phyloP scores from a whole-genome alignment of 2,888 invertebrate species.

The Cenopis cana region DNA sequence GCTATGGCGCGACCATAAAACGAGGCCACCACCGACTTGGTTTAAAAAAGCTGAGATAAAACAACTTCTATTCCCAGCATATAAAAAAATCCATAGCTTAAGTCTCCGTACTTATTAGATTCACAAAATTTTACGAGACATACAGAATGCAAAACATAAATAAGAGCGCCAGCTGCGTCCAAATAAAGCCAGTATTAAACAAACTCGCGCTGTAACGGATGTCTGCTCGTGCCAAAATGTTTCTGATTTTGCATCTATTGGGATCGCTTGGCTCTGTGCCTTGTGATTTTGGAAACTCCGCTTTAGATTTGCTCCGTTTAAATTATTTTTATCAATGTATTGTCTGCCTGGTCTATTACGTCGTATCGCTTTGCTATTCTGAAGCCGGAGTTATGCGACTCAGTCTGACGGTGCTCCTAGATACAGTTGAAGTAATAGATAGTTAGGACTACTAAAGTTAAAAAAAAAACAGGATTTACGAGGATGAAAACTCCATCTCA shows the following conservation, averaged over 20 bases:
- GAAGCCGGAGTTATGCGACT: no score
- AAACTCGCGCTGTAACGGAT: constrained; percentile 37
- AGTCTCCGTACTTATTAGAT: not conserved
- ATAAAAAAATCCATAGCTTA: not conserved
- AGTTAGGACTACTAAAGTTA: no score
- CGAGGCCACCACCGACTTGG: no score
- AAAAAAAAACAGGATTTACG: no score
- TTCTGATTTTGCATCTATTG: constrained; percentile 43
- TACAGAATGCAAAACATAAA: constrained; percentile 25
- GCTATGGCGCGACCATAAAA: no score
- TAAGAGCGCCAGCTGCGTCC: constrained; percentile 28
- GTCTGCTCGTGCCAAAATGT: constrained; percentile 40
- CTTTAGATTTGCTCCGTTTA: not conserved
- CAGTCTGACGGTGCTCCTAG: no score
- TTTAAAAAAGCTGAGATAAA: no score
- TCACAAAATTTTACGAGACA: constrained; percentile 16
- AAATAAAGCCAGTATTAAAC: constrained; percentile 34
- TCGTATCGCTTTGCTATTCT: no score
- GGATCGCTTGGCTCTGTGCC: constrained; percentile 41
- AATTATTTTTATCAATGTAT: not conserved
- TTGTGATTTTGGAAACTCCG: not conserved
- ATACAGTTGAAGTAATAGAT: no score
- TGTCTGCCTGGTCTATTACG: not conserved
- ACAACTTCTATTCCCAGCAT: no score
- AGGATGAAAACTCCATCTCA: no score